Conservation (phyloP, 2,113 vertebrate genomes). For the Dasyornis broadbenti region DNA sequence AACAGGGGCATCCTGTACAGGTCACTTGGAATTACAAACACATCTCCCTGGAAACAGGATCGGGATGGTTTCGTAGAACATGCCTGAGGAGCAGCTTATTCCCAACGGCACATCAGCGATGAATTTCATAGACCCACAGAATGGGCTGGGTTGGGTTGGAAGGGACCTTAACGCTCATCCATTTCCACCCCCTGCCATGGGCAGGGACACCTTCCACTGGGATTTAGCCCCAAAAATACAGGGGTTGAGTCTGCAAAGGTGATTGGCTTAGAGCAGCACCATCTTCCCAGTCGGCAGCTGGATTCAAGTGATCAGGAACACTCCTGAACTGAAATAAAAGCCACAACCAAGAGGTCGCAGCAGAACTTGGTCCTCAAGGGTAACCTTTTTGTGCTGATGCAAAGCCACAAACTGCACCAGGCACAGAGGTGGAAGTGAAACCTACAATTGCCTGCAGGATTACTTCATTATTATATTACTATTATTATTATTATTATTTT, state of each 20-base stretch:
- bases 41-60: not conserved
- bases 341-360: not conserved
- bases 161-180: too few relatives aligned
- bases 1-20: not conserved
- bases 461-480: not conserved
- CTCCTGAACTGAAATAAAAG: not conserved
- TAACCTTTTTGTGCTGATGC: not conserved
- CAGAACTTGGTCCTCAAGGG: not conserved
- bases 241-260: not conserved
- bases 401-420: not conserved
- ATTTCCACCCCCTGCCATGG: not conserved
- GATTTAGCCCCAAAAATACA: not conserved
- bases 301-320: not conserved
- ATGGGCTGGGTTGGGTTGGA: not conserved
- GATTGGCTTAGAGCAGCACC: not conserved
- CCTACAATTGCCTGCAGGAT: not conserved
- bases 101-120: accelerated
- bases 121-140: not conserved
- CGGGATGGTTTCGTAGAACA: not conserved
- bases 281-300: not conserved
- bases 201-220: not conserved
- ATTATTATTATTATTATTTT: too few relatives aligned
- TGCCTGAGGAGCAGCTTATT: not conserved
- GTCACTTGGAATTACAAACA: not conserved
- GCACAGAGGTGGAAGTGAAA: not conserved